Base-by-base conservation (phyloP, 2,888 invertebrate species). In the Pandemis corylana region DNA sequence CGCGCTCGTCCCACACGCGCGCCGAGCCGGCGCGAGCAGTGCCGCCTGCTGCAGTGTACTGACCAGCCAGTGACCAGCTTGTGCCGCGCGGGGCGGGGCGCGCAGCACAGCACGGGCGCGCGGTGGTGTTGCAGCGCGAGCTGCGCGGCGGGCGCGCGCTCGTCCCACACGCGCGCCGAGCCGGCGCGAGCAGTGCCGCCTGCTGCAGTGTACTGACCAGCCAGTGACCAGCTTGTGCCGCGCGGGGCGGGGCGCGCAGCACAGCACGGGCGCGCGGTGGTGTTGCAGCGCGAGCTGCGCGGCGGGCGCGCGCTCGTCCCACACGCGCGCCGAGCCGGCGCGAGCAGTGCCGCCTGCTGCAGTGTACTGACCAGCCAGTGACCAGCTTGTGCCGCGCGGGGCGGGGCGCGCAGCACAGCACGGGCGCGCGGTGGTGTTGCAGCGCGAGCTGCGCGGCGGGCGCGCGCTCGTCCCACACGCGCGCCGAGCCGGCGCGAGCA, bases 131-230 rank as follows among this genome's bases (percentile, higher is more conserved):
- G 94, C 94, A 96, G 78, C 49, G 97, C 89, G 83, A 96, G 97
- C 78, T 97, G 95, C 95, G 96, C 81, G 73, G 77, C 42, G 78
- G 75, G 78, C 46, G 76, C 71, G 69, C 99, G 96, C 81, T 97
- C 95, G 92, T 99, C 99, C 94, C 98, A 99, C 13, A 98, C 93
- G 76, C 98, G 95, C 64, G 99, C 97, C 7, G 97, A 96, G 69
- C 99, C 99, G 93, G 0, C 46, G 46, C 46, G 46, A 46, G 1
- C 46, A 46, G 46, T 2, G 10, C 46, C 10, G 10, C 10, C 10
- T 12, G 10, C 10, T 12, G 12, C 46, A 4, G 4, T 5, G 12
- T 46, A 84, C 87, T 86, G 81, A 96, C 96, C 97, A 96, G 82
- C 96, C 97, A 79, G 96, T 96, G 75, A 97, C 87, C 76, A 97